phyloP scores from a whole-genome alignment of 2,113 vertebrate species.

The Pachypanchax playfairii region DNA sequence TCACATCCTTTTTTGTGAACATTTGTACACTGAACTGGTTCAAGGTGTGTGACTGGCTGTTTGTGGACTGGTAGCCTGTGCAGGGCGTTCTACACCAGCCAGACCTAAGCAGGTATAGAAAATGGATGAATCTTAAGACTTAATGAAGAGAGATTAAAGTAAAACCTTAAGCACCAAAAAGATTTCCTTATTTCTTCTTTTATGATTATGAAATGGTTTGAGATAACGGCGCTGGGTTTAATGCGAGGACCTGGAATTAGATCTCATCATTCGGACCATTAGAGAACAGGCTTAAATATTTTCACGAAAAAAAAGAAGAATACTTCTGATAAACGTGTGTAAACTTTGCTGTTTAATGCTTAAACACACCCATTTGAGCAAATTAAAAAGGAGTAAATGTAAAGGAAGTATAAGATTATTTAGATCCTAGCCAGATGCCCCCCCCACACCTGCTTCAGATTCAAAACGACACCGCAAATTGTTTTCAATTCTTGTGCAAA shows the following conservation, averaged over 20 bases:
- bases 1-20: no score
- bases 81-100: no score
- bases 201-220: not conserved
- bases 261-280: not conserved
- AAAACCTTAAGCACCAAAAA: no score
- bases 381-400: not conserved
- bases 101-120: no score
- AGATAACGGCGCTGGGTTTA: not conserved
- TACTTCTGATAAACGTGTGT: not conserved
- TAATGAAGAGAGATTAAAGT: no score
- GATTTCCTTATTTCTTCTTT: not conserved
- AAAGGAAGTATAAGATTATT: not conserved
- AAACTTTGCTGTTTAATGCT: not conserved
- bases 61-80: no score
- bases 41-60: no score
- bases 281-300: no score
- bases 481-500: conserved; percentile 14
- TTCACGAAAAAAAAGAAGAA: no score
- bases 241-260: not conserved
- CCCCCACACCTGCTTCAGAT: not conserved
- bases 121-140: no score
- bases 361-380: not conserved
- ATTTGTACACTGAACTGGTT: no score
- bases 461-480: conserved; percentile 2
- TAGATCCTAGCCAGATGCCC: not conserved